Base-by-base conservation (phyloP, 2,888 invertebrate species). In the Apodemia zela region DNA sequence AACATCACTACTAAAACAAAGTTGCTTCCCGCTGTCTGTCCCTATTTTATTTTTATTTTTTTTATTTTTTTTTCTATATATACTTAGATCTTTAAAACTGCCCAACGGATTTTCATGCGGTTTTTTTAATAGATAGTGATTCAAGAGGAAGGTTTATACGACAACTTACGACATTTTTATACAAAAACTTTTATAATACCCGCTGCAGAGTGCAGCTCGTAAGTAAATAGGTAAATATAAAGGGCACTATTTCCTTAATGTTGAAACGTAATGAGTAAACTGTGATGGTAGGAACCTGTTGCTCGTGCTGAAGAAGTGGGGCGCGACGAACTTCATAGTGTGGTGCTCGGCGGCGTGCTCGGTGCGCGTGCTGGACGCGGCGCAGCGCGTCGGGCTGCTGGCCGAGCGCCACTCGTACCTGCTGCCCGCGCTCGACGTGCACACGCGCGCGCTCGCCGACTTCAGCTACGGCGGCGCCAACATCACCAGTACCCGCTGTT, bases 401-500 rank as follows among this genome's bases (percentile, higher is more conserved):
- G 73, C 77, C 45, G 69, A 66, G 64, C 76, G 80, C 2, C 85
- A 87, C 78, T 72, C 84, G 2, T 88, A 83, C 77, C 66, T 90
- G 63, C 65, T 83, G 76, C 76, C 84, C 63, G 71, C 83, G 65
- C 79, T 80, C 13, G 89, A 89, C 77, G 73, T 85, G 74, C 87
- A 85, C 77, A 84, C 84, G 67, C 75, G 67, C 66, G 63, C 68
- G 61, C 81, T 88, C 35, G 72, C 71, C 45, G 69, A 74, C 72
- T 85, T 77, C 80, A 87, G 87, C 75, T 79, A 89, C 77, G 87
- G 88, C 69, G 88, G 87, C 62, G 88, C 88, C 67, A 88, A 89
- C 74, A 69, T 89, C 68, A 88, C 88, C 65, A 81, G 84, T 82
- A 29, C 64, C 70, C 60, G 1, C 33, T 33, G 33, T 7, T 6